phyloP scores from a whole-genome alignment of 2,797 vertebrate species.

The Acanthurus leucopareius region DNA sequence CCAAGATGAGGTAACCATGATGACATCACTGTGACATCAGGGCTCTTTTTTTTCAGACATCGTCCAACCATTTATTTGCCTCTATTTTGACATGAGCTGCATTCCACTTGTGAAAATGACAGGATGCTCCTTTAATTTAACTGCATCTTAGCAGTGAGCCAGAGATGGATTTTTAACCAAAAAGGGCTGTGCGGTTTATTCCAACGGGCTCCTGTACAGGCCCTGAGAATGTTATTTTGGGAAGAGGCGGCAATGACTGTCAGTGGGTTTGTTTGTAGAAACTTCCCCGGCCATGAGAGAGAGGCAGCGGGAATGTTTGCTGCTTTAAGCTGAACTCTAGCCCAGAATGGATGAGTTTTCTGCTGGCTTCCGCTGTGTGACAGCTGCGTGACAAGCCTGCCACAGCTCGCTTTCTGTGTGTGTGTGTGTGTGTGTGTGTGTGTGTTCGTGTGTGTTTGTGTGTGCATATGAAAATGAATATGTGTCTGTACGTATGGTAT shows the following conservation, averaged over 20 bases:
- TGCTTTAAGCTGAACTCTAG: constrained; percentile 73
- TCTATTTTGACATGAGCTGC: constrained; percentile 17
- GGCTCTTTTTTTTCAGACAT: constrained; percentile 10
- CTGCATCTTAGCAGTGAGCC: constrained; percentile 21
- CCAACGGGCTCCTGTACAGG: constrained; percentile 51
- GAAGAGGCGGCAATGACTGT: constrained; percentile 58
- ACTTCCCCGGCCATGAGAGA: constrained; percentile 58
- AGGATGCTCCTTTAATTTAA: constrained; percentile 28
- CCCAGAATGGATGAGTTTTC: constrained; percentile 62
- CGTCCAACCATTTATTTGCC: constrained; percentile 11
- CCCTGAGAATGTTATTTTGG: constrained; percentile 78
- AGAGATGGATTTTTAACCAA: constrained; percentile 39
- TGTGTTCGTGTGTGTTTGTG: background rate
- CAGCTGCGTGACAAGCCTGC: constrained; percentile 62
- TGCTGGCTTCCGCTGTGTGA: constrained; percentile 56
- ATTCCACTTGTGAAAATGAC: constrained; percentile 23
- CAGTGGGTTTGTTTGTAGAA: constrained; percentile 75
- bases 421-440: background rate
- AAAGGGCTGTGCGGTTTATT: constrained; percentile 17
- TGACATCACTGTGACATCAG: background rate
- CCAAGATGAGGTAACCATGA: background rate
- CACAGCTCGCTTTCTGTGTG: constrained; percentile 15
- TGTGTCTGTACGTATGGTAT: background rate
- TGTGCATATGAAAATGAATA: too few species aligned
- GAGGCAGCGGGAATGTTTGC: constrained; percentile 68